Conservation (phyloP, 1,140 invertebrate species). For the Hylyphantes graminicola region DNA sequence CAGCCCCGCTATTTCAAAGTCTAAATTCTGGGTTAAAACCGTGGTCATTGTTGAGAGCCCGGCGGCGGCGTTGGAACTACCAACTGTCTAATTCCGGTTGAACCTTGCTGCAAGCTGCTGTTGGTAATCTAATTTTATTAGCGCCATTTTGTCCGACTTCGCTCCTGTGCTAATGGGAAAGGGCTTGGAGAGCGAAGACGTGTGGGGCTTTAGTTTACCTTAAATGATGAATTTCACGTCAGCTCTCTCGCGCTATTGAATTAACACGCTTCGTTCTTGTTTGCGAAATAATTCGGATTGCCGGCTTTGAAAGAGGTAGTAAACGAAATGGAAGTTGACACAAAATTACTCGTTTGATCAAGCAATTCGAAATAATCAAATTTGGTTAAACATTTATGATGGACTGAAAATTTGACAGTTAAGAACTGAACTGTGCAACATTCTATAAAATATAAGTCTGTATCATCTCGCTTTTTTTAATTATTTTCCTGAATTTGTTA, state of each 20-base stretch:
- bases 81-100: constrained; percentile 4
- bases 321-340: not conserved
- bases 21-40: not conserved
- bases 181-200: constrained; percentile 18
- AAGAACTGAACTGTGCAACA: too few species aligned
- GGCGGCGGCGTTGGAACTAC: constrained; percentile 19
- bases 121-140: constrained; percentile 53
- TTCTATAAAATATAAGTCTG: too few species aligned
- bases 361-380: too few species aligned
- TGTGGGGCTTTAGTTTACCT: constrained; percentile 47
- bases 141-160: constrained; percentile 49
- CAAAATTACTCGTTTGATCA: too few species aligned
- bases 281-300: too few species aligned
- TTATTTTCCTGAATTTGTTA: too few species aligned
- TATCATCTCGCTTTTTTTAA: too few species aligned
- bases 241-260: constrained; percentile 26
- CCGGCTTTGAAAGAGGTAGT: not conserved
- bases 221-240: constrained; percentile 57
- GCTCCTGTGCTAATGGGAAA: constrained; percentile 36
- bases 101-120: constrained; percentile 29
- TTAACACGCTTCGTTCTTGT: not conserved
- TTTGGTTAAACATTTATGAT: too few species aligned
- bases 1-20: too few species aligned
- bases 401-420: too few species aligned
- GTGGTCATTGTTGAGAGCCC: constrained; percentile 6